phyloP scores from a whole-genome alignment of 1,140 invertebrate genomes.

The Drosophila seguyi region DNA sequence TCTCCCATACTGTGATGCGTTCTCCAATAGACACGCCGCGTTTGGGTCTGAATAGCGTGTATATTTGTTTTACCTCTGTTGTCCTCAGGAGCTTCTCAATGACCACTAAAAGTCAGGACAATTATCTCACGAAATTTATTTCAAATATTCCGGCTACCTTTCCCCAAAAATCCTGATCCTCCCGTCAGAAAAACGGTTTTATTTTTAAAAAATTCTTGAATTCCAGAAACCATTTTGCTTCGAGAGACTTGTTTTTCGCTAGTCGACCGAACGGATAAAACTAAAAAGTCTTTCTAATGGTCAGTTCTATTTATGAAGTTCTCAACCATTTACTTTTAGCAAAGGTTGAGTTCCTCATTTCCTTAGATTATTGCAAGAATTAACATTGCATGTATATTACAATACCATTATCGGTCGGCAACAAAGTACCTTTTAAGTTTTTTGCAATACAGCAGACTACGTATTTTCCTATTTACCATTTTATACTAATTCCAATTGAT shows the following conservation, averaged over 20 bases:
- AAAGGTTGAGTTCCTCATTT: conserved; percentile 8
- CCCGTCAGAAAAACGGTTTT: conserved; percentile 52
- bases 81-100: conserved; percentile 93
- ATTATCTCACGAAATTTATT: not conserved
- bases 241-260: not conserved
- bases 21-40: conserved; percentile 89
- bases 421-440: not conserved
- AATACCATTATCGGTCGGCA: not conserved
- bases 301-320: conserved; percentile 11
- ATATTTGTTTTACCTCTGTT: conserved; percentile 89
- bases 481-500: not conserved
- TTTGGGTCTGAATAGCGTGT: conserved; percentile 91
- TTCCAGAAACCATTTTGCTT: conserved; percentile 37
- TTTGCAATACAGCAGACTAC: not conserved
- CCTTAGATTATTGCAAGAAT: not conserved
- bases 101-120: conserved; percentile 79
- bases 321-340: not conserved
- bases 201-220: conserved; percentile 46
- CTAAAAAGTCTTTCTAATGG: conserved; percentile 12
- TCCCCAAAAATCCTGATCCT: conserved; percentile 53
- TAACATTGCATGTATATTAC: not conserved
- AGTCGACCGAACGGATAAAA: not conserved
- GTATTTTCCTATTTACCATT: not conserved
- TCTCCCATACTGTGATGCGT: conserved; percentile 88
- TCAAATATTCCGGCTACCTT: conserved; percentile 27